Base-by-base conservation (phyloP, 1,140 invertebrate genomes). In the Heliothis virescens region DNA sequence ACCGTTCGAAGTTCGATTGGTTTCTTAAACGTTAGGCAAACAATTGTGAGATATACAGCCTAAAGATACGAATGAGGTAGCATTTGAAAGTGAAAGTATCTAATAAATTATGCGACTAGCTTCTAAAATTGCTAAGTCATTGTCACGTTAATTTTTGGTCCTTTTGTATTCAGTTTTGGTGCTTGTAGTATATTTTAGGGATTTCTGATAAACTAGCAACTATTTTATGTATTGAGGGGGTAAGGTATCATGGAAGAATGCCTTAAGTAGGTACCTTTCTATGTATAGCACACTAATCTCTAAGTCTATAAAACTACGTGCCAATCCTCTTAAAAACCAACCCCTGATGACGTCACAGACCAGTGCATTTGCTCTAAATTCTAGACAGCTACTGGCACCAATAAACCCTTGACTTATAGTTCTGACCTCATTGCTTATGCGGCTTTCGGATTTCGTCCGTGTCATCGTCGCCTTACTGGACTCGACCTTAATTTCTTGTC, bases 41-140 rank as follows among this genome's bases (percentile, higher is more conserved):
- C 65, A 52, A 69, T 69, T 21, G 62, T 47, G 15, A 10, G 10
- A 13, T 18, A 67, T 67, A 67, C 63, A 67, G 41, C 63, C 41
- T 67, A 48, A 21, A 48, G 29, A 41, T 65, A 13, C 41, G 11
- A 47, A 65, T 47, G 62, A 67, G 63, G 67, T 71, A 53, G 50
- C 67, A 57, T 47, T 41, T 48, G n/a, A 75, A 75, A 75, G 72
- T 75, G 57, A 62, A 60, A 65, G 62, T 47, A 3, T 65, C 34
- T 65, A 65, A 47, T 62, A 63, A 34, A 62, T 41, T 26, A 65
- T n/a, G 41, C 18, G 7, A 3, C 15, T 48, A 18, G 62, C 62
- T 65, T 41, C 48, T 16, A 65, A 59, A 65, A 48, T 67, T 67
- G 41, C 63, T 21, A 67, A 67, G 50, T 67, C 0, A 57, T 57